Evolutionary conservation across 2,888 invertebrate genomes (phyloP).

Genomic region (Epistrophe grossulariae): DNA sequence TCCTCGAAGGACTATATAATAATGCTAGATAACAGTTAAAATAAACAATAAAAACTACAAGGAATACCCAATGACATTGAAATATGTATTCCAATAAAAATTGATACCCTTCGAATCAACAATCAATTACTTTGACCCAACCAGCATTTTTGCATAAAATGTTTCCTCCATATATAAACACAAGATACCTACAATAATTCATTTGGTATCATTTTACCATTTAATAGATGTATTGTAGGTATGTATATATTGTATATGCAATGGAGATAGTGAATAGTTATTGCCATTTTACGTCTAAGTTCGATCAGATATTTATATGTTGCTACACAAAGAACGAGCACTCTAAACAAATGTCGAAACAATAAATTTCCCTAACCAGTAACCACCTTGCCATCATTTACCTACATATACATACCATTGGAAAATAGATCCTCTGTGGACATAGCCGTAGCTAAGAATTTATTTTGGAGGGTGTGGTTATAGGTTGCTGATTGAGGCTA

Average conservation of each 20-base stretch:
- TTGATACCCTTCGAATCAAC: conserved; percentile 6
- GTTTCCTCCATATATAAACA: neutral
- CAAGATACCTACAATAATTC: neutral
- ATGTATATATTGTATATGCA: conserved; percentile 42
- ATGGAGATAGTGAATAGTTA: conserved; percentile 57
- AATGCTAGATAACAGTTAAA: too few relatives aligned
- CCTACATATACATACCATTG: conserved; percentile 3
- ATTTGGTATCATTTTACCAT: conserved; percentile 35
- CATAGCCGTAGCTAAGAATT: neutral
- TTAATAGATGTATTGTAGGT: neutral
- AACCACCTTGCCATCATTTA: conserved; percentile 25
- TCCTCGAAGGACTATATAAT: too few relatives aligned
- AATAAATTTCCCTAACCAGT: conserved; percentile 60
- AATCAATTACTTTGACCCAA: conserved; percentile 16
- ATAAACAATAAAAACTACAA: neutral
- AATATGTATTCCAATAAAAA: conserved; percentile 4
- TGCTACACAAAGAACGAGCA: conserved; percentile 19
- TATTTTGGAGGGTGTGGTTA: too few relatives aligned
- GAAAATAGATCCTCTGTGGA: neutral
- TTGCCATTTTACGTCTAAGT: conserved; percentile 39
- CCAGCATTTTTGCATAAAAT: conserved; percentile 8
- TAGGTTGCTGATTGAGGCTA: too few relatives aligned
- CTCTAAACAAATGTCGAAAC: conserved; percentile 48
- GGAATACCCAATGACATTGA: neutral
- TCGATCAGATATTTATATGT: conserved; percentile 34